A percentile compares a stretch with the other conserved stretches of the same genome.
These are phyloP conservation scores for Pardosa pseudoannulata DNA, from an alignment of 2,888 invertebrate species.

Conservation along the genomic window DNA sequence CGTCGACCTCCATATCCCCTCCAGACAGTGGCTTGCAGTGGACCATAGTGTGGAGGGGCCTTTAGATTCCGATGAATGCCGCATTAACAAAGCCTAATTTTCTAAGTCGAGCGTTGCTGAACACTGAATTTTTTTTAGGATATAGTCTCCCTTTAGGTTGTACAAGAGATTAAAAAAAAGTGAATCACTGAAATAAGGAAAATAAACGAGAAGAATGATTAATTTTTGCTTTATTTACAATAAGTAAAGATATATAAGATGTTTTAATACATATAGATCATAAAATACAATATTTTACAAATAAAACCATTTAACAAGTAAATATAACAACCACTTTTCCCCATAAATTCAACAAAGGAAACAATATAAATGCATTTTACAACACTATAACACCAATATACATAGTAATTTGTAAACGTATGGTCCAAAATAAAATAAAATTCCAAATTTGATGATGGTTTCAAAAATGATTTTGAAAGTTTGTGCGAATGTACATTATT, in stretches of 20 bases:
- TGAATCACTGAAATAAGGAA: no score
- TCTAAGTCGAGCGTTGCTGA: no score
- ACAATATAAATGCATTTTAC: conserved; percentile 21
- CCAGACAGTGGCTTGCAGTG: no score
- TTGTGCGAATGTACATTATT: background rate
- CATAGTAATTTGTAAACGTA: background rate
- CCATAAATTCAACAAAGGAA: conserved; percentile 27
- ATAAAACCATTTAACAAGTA: conserved; percentile 53
- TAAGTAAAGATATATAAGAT: background rate
- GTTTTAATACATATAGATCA: conserved; percentile 1
- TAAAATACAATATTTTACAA: conserved; percentile 63
- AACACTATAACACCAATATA: conserved; percentile 30
- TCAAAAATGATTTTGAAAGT: background rate
- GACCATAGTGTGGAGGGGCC: no score
- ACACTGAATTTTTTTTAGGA: no score
- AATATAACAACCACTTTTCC: conserved; percentile 32
- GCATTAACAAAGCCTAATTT: no score
- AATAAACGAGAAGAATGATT: no score
- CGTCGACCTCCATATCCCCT: no score
- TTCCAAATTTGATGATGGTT: background rate
- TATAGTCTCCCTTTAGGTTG: no score
- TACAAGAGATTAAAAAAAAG: no score
- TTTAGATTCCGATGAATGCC: no score
- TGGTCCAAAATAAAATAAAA: background rate
- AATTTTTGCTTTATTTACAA: background rate